Conservation (phyloP, 2,797 vertebrate genomes). For the Octomys mimax region DNA sequence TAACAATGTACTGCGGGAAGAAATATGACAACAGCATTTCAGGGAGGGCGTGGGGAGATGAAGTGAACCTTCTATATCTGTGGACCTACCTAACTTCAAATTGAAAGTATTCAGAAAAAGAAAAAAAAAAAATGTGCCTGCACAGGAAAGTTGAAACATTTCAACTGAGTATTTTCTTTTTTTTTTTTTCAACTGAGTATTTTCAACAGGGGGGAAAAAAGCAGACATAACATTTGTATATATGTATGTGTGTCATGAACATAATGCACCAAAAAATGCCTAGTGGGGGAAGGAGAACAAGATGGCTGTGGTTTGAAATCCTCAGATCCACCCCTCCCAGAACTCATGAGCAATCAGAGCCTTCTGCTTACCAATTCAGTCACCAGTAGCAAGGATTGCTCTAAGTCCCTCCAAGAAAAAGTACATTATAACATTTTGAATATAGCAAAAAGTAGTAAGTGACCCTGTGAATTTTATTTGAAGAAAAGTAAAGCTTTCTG, state of each 20-base stretch:
- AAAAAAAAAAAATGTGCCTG: not conserved
- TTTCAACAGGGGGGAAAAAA: not conserved
- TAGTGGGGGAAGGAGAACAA: not conserved
- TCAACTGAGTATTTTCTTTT: not conserved
- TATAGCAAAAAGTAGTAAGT: not conserved
- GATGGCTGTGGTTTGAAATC: not conserved
- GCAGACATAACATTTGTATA: not conserved
- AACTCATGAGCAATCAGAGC: not conserved
- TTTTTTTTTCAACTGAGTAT: no score
- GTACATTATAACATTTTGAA: not conserved
- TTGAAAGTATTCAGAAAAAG: not conserved
- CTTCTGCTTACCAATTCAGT: not conserved
- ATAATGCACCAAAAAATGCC: not conserved
- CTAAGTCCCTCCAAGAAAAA: not conserved
- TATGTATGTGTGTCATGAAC: not conserved
- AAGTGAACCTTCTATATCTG: not conserved
- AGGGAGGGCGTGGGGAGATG: not conserved
- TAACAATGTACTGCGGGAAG: not conserved
- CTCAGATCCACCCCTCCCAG: not conserved
- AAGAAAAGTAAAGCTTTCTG: not conserved
- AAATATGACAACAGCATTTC: not conserved
- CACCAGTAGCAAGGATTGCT: not conserved
- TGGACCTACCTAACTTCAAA: not conserved
- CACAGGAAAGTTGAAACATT: not conserved
- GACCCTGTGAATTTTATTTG: not conserved